Evolutionary conservation across 2,113 vertebrate genomes (phyloP).

Genomic region (Ptilorrhoa leucosticta): DNA sequence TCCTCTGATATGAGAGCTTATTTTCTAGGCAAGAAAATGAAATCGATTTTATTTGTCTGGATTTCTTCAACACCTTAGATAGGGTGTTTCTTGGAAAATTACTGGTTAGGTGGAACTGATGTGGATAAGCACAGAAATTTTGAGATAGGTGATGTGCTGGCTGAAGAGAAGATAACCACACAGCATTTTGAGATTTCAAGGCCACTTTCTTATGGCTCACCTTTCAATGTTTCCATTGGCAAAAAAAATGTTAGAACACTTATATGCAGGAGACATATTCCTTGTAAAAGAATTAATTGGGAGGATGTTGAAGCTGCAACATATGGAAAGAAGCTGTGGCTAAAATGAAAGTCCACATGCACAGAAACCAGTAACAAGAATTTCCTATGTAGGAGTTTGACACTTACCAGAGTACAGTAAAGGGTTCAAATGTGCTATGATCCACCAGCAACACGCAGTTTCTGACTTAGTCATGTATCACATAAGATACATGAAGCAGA

Average conservation of each 20-base stretch:
- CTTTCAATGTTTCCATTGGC: background rate
- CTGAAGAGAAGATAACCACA: background rate
- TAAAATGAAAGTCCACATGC: background rate
- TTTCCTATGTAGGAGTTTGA: background rate
- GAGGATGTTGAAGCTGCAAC: background rate
- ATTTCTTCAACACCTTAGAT: background rate
- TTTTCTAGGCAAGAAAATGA: background rate
- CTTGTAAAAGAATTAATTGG: background rate
- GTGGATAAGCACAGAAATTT: background rate
- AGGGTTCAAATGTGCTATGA: background rate
- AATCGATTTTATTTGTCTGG: background rate
- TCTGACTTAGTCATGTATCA: background rate
- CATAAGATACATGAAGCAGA: background rate
- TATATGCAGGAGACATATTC: background rate
- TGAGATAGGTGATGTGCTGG: background rate
- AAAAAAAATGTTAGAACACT: background rate
- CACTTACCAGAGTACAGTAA: background rate
- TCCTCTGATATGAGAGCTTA: background rate
- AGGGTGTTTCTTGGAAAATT: background rate
- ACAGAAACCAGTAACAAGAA: background rate
- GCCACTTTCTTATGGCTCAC: background rate
- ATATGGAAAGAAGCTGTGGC: background rate
- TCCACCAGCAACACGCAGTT: background rate
- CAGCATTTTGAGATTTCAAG: background rate
- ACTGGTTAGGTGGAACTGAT: background rate